Percentiles rank a stretch among this genome's conserved stretches.
phyloP scores from a whole-genome alignment of 2,113 vertebrate species.

The Crotalus tigris region DNA sequence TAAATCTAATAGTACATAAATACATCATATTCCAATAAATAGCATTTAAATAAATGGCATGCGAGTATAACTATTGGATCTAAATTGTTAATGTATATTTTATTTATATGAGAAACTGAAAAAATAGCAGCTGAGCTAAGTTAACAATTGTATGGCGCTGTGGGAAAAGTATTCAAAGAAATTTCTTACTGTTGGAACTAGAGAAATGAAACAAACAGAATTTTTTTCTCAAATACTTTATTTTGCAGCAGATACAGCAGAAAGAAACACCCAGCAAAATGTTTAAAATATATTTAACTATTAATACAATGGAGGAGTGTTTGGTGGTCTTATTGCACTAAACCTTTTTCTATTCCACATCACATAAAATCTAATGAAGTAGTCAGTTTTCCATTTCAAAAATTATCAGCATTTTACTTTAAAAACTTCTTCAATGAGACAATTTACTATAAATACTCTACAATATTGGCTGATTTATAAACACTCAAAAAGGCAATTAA shows the following conservation, averaged over 20 bases:
- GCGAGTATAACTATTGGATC: neutral
- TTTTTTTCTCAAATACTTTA: conserved; percentile 16
- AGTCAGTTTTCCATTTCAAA: neutral
- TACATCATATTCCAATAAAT: neutral
- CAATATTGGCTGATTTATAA: conserved; percentile 15
- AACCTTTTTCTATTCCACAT: neutral
- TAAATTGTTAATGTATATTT: neutral
- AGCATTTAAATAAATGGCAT: neutral
- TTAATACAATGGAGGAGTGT: neutral
- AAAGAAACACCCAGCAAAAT: conserved; percentile 11
- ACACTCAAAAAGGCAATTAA: conserved; percentile 17
- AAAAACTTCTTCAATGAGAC: conserved; percentile 8
- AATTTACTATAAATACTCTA: conserved; percentile 3
- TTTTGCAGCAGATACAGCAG: conserved; percentile 14
- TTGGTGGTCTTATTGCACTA: conserved; percentile 10
- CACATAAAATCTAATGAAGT: neutral
- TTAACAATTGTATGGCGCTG: neutral
- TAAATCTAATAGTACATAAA: neutral
- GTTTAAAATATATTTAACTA: neutral
- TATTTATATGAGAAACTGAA: neutral
- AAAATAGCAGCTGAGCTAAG: neutral
- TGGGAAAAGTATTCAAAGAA: neutral
- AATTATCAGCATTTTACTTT: conserved; percentile 3
- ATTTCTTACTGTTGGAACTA: neutral
- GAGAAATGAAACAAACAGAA: neutral